phyloP scores from a whole-genome alignment of 2,888 invertebrate genomes.

The Calameuta filiformis region DNA sequence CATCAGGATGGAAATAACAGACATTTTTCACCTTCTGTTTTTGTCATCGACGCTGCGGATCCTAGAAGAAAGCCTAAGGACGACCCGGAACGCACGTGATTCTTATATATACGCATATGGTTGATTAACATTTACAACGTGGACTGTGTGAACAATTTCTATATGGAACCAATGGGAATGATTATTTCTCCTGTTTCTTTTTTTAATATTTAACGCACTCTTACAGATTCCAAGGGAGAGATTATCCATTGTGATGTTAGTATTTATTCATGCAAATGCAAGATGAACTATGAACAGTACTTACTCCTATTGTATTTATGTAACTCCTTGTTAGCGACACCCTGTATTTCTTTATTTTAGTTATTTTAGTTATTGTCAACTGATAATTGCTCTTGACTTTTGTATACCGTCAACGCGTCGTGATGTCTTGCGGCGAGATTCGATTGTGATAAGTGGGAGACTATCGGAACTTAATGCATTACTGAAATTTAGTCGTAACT shows the following conservation, averaged over 20 bases:
- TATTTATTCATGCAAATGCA: neutral
- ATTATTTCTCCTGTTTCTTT: neutral
- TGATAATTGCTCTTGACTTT: neutral
- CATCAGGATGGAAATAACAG: conserved; percentile 35
- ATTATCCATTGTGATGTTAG: neutral
- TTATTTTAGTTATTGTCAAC: neutral
- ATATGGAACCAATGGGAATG: neutral
- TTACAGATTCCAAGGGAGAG: neutral
- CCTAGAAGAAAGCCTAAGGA: conserved; percentile 56
- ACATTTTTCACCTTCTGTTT: conserved; percentile 40
- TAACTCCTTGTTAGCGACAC: neutral
- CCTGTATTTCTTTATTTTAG: neutral
- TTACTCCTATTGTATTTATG: neutral
- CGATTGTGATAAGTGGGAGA: neutral
- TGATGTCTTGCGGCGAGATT: neutral
- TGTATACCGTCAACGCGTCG: neutral
- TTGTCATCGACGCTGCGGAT: conserved; percentile 44
- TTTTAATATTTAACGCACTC: neutral
- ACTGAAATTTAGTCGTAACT: neutral
- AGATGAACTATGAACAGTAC: neutral
- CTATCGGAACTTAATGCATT: neutral
- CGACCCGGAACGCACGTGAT: conserved; percentile 46
- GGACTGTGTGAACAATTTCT: neutral
- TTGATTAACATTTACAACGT: neutral
- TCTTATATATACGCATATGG: neutral